Evolutionary conservation across 2,797 vertebrate genomes (phyloP), one percentile per base, ranked within the genome.

Genomic region (Rhynchonycteris naso): DNA sequence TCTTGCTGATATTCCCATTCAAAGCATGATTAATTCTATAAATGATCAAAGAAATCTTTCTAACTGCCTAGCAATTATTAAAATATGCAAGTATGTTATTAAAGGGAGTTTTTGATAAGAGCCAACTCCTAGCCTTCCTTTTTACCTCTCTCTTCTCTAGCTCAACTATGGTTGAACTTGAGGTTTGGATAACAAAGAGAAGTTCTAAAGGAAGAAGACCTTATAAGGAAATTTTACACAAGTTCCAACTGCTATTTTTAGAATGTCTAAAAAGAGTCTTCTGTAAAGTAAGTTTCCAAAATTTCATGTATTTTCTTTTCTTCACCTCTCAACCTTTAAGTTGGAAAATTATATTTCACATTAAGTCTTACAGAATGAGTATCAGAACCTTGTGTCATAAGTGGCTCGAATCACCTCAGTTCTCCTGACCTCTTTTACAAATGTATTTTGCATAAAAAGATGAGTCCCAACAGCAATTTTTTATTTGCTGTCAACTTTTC

Each of bases 251-350:
- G 93, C 59, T 96, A 96, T 87, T 96, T 96, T 97, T 97, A 96
- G 96, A 92, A 21, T 61, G 87, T 90, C 68, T 69, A 84, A 96
- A 96, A 95, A 96, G 95, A 86, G 89, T 95, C 38, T 94, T 26
- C 7, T 56, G n/a, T 88, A 93, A 96, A 96, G 35, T 94, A 82
- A 97, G 61, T 90, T 81, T 83, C 91, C 95, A 94, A 96, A 97
- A 96, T 93, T 56, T 94, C 61, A 24, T 56, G 80, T 95, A 56
- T 28, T 26, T 0, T 93, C 68, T 97, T 97, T 38, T 90, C 87
- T 96, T 92, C 35, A 54, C 93, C 96, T 79, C 4, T 96, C 82
- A 95, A 18, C 12, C 16, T 87, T 95, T 85, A 58, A 96, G 58
- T 47, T 96, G 83, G 14, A 84, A 84, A 59, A 93, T n/a, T 80